Base-by-base conservation (phyloP, 2,797 vertebrate genomes). In the Malacoraja senta region DNA sequence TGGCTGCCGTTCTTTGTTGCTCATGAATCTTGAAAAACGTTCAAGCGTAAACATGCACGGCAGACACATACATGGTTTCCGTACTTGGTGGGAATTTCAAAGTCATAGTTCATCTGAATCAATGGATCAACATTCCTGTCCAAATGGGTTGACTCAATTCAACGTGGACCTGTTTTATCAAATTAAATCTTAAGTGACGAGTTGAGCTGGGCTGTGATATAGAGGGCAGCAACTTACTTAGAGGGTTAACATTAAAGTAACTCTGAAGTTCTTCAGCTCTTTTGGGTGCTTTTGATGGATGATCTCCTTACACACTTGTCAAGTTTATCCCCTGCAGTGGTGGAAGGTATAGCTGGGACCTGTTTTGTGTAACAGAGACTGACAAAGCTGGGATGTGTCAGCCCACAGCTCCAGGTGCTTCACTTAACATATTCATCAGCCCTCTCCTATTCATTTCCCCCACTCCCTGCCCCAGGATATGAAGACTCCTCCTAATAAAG, bases 331-430 rank as follows among this genome's bases (percentile, higher is more conserved):
- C 94, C 94, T 4, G 0, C 94, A 94, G 93, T 74, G 94, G 94
- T 95, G 94, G 93, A 94, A 95, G 95, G 93, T 94, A 95, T 93
- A 94, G 95, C 95, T 96, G 96, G 97, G 96, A 96, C 97, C 97
- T 97, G 96, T 94, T 95, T 97, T 96, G 95, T 96, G 96, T 95
- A 95, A 94, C 94, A 94, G 95, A 95, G 95, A 94, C 96, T 95
- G 96, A 96, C 95, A 95, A 94, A 94, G 95, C 96, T 68, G 93
- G 96, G 96, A 96, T 96, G 96, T 3, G 94, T 95, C 94, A 94
- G 96, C 94, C 95, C 95, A 95, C 95, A 95, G 96, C 96, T 96
- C 93, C 94, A 95, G 93, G 93, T 95, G 95, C 93, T 95, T 95
- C 96, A 96, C 94, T 95, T 95, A 96, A 95, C 95, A 95, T 95